phyloP scores from a whole-genome alignment of 2,113 vertebrate species.

The Diadophis punctatus region DNA sequence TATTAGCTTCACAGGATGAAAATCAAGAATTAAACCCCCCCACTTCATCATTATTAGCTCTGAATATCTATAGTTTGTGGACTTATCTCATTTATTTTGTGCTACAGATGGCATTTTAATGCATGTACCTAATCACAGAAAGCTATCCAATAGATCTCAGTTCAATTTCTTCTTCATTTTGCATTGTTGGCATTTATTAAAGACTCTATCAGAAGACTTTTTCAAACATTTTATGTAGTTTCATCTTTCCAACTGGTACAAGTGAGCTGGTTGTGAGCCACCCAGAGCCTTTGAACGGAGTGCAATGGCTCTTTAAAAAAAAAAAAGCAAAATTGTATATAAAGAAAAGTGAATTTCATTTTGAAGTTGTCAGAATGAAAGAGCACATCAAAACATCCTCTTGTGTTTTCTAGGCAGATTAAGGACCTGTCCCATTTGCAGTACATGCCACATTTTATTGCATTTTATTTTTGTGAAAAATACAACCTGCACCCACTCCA shows the following conservation, averaged over 20 bases:
- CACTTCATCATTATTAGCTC: background rate
- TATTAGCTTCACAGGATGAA: background rate
- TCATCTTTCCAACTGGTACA: background rate
- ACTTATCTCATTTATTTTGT: background rate
- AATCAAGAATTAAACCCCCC: background rate
- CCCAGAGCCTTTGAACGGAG: background rate
- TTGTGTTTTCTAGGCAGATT: background rate
- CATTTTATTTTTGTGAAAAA: background rate
- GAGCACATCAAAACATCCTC: background rate
- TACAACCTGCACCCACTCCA: background rate
- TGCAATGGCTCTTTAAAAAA: background rate
- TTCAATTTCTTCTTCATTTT: background rate
- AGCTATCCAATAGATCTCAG: background rate
- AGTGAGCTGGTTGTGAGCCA: background rate
- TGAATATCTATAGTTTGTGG: background rate
- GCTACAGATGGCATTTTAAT: background rate
- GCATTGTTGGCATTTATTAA: background rate
- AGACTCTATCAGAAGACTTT: background rate
- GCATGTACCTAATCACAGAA: background rate
- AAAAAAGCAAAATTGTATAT: background rate
- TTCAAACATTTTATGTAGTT: background rate
- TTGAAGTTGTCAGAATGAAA: background rate
- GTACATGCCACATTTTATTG: background rate
- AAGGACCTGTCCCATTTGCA: background rate
- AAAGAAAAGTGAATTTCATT: background rate